Evolutionary conservation across 2,113 vertebrate species (phyloP), one percentile per base, ranked within the genome.

Genomic region (Herpetotheres cachinnans): DNA sequence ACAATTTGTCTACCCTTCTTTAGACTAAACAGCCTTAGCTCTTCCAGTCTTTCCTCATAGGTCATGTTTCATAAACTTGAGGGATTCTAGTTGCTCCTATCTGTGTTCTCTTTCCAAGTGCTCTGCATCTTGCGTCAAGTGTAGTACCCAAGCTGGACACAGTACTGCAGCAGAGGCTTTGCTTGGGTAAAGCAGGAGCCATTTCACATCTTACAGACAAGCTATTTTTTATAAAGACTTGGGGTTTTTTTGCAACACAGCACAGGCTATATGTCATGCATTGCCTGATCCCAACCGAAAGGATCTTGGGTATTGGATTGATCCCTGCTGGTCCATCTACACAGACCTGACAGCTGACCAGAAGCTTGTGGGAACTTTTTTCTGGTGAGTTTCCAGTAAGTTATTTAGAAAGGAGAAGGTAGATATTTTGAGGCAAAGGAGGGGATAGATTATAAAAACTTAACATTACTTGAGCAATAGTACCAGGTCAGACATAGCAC

Each of bases 161-260:
- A 94, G n/a, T 63, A 96, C 69, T 55, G 94, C 93, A 95, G 92
- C 92, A 96, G 61, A 96, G 93, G 47, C 70, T 93, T 96, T 93
- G 34, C 59, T 70, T 86, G 59, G 29, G 42, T 38, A 59, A 58
- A 54, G 67, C 32, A 70, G 82, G 76, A 90, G 49, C 56, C 30
- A 18, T 49, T 27, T 80, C 62, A 21, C 44, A 38, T 36, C 36
- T 79, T 32, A 34, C 54, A 77, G 49, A 52, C 18, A 59, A 71
- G 44, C 0, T 4, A 4, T 59, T 58, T 62, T 80, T 13, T 10
- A 25, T 22, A 49, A 90, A 79, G 32, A 18, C 14, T 74, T 14
- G 1, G 22, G 36, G 8, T 20, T 56, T 17, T 47, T 62, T n/a
- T 69, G 2, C 19, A 52, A 42, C 55, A 44, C 14, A 10, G 30